Conservation (phyloP, 2,797 vertebrate species). For the Megaceryle alcyon region DNA sequence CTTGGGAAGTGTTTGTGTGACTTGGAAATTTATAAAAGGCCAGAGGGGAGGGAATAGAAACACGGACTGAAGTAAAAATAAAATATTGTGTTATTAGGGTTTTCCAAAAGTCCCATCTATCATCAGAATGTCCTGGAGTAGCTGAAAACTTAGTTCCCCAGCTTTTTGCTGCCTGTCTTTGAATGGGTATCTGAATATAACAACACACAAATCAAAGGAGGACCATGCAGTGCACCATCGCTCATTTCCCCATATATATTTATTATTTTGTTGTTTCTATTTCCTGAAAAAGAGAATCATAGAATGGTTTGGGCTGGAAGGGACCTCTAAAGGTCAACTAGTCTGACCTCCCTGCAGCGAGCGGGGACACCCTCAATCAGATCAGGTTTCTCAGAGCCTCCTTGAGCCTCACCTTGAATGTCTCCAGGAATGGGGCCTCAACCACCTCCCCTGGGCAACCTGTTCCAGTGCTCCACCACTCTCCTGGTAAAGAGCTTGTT, state of each 20-base stretch:
- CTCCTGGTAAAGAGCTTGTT: no score
- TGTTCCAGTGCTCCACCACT: no score
- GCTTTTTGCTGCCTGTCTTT: background rate
- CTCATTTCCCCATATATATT: background rate
- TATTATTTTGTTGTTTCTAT: background rate
- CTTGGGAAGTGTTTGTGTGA: background rate
- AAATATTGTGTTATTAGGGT: conserved; percentile 32
- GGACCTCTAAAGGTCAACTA: no score
- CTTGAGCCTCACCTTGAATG: no score
- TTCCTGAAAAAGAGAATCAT: background rate
- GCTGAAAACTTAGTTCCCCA: background rate
- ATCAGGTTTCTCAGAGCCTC: no score
- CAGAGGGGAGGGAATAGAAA: conserved; percentile 45
- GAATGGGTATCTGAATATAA: background rate
- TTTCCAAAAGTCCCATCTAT: conserved; percentile 41
- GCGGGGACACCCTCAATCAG: no score
- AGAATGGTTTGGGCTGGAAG: no score
- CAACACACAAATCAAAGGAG: background rate
- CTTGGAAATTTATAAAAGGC: conserved; percentile 51
- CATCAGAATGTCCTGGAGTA: conserved; percentile 10
- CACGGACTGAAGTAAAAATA: conserved; percentile 27
- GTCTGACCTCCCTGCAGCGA: no score
- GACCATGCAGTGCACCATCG: background rate
- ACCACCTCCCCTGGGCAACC: no score
- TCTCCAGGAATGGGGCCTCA: no score